These are phyloP conservation scores for Morone chrysops DNA, from an alignment of 2,113 vertebrate species.

Conservation along the genomic window DNA sequence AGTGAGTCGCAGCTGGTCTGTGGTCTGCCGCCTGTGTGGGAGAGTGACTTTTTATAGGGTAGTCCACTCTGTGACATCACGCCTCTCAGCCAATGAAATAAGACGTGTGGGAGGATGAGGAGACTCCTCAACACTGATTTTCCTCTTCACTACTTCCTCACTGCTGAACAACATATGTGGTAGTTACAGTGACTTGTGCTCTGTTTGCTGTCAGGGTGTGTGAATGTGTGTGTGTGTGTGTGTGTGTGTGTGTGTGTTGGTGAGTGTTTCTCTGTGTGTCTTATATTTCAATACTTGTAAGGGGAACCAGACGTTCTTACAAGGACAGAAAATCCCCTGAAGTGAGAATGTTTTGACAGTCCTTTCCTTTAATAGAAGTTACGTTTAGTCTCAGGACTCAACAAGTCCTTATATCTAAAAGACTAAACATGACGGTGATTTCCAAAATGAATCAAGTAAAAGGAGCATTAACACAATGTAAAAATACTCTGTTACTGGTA, in stretches of 20 bases:
- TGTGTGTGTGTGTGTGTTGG: not conserved
- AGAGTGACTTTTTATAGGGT: constrained; percentile 73
- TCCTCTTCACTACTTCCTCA: constrained; percentile 50
- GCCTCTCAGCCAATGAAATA: constrained; percentile 70
- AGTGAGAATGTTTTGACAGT: constrained; percentile 3
- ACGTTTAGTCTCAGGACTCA: not conserved
- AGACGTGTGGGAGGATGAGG: constrained; percentile 55
- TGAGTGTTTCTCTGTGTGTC: not conserved
- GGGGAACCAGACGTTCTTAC: constrained; percentile 27
- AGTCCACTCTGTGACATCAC: constrained; percentile 73
- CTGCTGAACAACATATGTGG: constrained; percentile 19
- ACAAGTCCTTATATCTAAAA: not conserved
- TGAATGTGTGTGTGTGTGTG: constrained; percentile 10
- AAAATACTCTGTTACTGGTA: not conserved
- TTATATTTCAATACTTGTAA: not conserved
- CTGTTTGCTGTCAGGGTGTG: constrained; percentile 3
- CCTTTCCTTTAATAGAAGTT: not conserved
- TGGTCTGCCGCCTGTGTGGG: constrained; percentile 52
- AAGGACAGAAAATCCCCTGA: constrained; percentile 35
- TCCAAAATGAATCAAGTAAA: constrained; percentile 4
- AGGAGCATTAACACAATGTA: not conserved
- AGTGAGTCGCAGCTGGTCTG: constrained; percentile 53
- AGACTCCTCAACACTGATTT: constrained; percentile 40
- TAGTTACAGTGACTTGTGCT: not conserved
- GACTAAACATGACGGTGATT: not conserved